A percentile compares a stretch with the other conserved stretches of the same genome.
These are phyloP conservation scores for Tachuris rubrigastra DNA, from an alignment of 2,113 vertebrate species.

Conservation along the genomic window DNA sequence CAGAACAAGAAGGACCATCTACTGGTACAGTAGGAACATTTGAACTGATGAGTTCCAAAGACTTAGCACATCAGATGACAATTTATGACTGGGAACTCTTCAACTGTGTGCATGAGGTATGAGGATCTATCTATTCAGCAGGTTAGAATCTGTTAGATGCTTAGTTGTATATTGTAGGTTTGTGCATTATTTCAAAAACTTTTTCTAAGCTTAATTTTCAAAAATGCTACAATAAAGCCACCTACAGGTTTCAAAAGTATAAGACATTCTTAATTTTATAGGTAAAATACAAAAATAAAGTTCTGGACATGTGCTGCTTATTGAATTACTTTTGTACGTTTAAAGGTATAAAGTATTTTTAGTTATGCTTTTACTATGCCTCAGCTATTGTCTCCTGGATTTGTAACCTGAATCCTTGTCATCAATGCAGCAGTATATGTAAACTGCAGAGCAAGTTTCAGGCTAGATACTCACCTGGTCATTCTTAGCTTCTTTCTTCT, in stretches of 20 bases:
- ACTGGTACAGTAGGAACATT: slow-evolving; percentile 86
- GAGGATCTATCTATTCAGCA: not conserved
- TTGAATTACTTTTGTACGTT: not conserved
- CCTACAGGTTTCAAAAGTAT: not conserved
- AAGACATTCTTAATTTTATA: not conserved
- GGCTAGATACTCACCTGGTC: not conserved
- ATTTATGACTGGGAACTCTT: slow-evolving; percentile 98
- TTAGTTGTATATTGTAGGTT: not conserved
- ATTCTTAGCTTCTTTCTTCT: not conserved
- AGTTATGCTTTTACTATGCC: not conserved
- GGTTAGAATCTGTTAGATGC: not conserved
- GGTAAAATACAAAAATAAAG: not conserved
- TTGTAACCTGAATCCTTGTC: not conserved
- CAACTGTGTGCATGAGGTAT: slow-evolving; percentile 96
- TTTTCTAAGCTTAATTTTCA: not conserved
- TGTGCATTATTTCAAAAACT: not conserved
- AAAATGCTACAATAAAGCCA: not conserved
- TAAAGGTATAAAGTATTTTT: not conserved
- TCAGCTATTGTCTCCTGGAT: not conserved
- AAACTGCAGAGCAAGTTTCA: not conserved
- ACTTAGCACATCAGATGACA: slow-evolving; percentile 94
- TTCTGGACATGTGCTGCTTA: not conserved
- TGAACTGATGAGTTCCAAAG: slow-evolving; percentile 98
- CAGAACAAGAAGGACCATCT: slow-evolving; percentile 93
- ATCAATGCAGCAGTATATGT: not conserved